Conservation (phyloP, 1,140 invertebrate species). For the Zaprionus africanus region DNA sequence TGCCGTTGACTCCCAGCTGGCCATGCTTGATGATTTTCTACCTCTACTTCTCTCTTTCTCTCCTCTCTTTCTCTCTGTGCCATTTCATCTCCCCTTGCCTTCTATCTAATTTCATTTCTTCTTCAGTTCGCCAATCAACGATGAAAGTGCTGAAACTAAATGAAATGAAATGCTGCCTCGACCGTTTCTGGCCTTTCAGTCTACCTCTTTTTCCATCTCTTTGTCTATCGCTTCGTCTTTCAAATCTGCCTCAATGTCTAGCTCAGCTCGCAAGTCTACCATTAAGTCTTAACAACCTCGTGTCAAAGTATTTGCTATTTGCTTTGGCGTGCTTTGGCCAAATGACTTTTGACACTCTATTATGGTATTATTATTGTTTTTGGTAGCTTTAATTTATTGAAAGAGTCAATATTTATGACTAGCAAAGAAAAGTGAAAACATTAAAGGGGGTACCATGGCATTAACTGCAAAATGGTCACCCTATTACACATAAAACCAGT, state of each 20-base stretch:
- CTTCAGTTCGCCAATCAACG: slow-evolving; percentile 32
- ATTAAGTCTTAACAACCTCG: slow-evolving; percentile 10
- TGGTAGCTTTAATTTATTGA: slow-evolving; percentile 3
- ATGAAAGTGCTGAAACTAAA: slow-evolving; percentile 44
- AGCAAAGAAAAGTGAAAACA: slow-evolving; percentile 1
- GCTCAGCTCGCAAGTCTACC: background rate
- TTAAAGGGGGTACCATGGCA: background rate
- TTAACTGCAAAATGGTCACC: background rate
- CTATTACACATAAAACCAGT: background rate
- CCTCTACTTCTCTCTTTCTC: background rate
- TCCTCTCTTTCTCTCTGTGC: background rate
- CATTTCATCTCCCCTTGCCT: background rate
- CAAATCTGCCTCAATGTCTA: background rate
- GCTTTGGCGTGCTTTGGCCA: slow-evolving; percentile 7
- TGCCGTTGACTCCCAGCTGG: slow-evolving; percentile 16
- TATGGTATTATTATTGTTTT: slow-evolving; percentile 8
- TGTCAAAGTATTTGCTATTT: slow-evolving; percentile 9
- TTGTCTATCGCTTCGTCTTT: background rate
- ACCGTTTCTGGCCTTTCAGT: background rate
- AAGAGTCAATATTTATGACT: slow-evolving; percentile 4
- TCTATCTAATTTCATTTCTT: slow-evolving; percentile 4
- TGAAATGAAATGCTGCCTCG: slow-evolving; percentile 35
- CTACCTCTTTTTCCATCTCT: background rate
- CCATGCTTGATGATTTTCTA: slow-evolving; percentile 6
- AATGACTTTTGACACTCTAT: slow-evolving; percentile 12